Base-by-base conservation (phyloP, 1,140 invertebrate species). In the Drosophila ficusphila region DNA sequence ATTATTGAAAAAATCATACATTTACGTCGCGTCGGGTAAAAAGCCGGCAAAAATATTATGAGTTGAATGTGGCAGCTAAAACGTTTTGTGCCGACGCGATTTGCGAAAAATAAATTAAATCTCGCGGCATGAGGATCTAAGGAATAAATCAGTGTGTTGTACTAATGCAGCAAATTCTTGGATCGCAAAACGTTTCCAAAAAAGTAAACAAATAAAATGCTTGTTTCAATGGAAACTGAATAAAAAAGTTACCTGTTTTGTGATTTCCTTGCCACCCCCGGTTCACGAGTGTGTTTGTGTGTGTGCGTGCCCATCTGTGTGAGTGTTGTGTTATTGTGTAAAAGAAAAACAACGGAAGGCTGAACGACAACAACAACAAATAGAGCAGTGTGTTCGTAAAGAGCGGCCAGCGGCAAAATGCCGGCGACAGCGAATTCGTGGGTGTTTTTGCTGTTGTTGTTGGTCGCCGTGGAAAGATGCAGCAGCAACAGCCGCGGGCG, bases 361-460 rank as follows among this genome's bases (percentile, higher is more conserved):
- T 62, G 31, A 75, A n/a, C n/a, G n/a, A 38, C 46, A 77, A 29
- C 39, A 79, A 48, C 61, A 73, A 39, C 33, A 60, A 41, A 9
- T 33, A 12, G 19, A 46, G 39, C 42, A 47, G 34, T 64, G 38
- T 33, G 54, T 54, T 47, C 36, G 52, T n/a, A 21, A 16, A 77
- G 68, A 58, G 53, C 53, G 78, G 62, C 47, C 56, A 61, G 67
- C 76, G 76, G 76, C 81, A 85, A 86, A 67, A 85, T 85, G 81
- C 81, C 81, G 81, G 81, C 72, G 67, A 85, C 81, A 85, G 81
- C 68, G 72, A 81, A 74, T 74, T 73, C 62, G 41, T 74, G 73
- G 56, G 42, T 76, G 53, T 81, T 86, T 67, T 76, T 85, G 82
- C 64, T 86, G 81, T 71, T 88, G 61, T 68, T 65, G 34, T 54